Evolutionary conservation across 2,113 vertebrate genomes (phyloP), one percentile per base, ranked within the genome.

Genomic region (Perca schrenkii): DNA sequence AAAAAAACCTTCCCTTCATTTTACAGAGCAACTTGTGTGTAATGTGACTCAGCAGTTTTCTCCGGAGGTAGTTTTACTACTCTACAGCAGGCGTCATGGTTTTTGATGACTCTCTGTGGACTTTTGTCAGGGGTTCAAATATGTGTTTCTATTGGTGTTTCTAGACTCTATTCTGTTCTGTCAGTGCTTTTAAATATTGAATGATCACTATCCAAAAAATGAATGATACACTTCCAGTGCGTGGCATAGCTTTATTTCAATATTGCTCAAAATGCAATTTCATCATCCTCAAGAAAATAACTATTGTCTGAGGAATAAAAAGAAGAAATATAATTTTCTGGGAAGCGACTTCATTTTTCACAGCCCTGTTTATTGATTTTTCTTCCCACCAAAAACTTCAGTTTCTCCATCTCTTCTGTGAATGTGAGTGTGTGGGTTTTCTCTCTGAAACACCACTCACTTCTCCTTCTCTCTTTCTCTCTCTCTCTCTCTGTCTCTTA

Each of bases 311-410:
- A 67, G 66, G 66, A 73, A 82, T 63, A 57, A 82, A 63, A 70
- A 65, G 0, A 52, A 57, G 14, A 75, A 64, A 65, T 25, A 8
- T 3, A 65, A 80, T 75, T 72, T 86, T 82, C 75, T 65, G 28
- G 67, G 72, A 77, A 69, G 74, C 65, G 11, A 2, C 60, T 86
- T 79, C 70, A 77, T 82, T 69, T 86, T 79, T 81, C 77, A 52
- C 4, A 12, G 77, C 61, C 54, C 34, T 22, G 19, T 53, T 54
- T 71, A 83, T 87, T 72, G 85, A 86, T 83, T 89, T 82, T 74
- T 53, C 31, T 74, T 79, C 78, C 65, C n/a, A 63, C 47, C 71
- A 43, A 82, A 86, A 86, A 62, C 36, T 66, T 81, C 47, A 53
- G 2, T 53, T 72, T 80, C 68, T 65, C 21, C 73, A 25, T 77